A percentile compares a stretch with the other conserved stretches of the same genome.
phyloP scores from a whole-genome alignment of 2,888 invertebrate genomes.

The Agrochola lota region DNA sequence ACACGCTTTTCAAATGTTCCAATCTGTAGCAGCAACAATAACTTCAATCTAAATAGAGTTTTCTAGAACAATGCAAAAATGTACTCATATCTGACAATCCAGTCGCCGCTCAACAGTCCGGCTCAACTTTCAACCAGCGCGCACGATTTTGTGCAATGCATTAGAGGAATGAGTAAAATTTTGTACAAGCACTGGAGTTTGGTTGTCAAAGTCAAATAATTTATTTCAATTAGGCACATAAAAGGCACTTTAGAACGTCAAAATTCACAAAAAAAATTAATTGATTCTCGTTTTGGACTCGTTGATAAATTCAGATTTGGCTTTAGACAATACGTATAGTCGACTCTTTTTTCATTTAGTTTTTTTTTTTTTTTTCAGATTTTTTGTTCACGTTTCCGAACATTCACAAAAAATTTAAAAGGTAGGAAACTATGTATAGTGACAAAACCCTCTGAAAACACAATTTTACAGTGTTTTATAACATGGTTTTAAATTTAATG shows the following conservation, averaged over 20 bases:
- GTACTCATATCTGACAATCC: constrained; percentile 26
- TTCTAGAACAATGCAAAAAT: constrained; percentile 49
- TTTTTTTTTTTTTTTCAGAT: no score
- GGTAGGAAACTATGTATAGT: no score
- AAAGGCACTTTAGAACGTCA: no score
- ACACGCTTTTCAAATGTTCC: constrained; percentile 39
- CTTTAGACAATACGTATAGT: neutral
- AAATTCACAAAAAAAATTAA: no score
- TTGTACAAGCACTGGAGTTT: constrained; percentile 4
- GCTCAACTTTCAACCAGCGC: constrained; percentile 26
- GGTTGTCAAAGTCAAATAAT: no score
- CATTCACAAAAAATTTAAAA: no score
- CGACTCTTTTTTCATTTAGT: neutral
- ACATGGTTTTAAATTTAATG: no score
- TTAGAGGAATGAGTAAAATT: constrained; percentile 22
- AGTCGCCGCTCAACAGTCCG: constrained; percentile 20
- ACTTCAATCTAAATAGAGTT: constrained; percentile 38
- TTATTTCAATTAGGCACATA: no score
- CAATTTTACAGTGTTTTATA: no score
- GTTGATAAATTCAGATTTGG: constrained; percentile 18
- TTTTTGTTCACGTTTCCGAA: no score
- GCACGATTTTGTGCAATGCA: constrained; percentile 35
- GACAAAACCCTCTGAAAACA: no score
- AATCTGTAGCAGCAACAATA: constrained; percentile 41
- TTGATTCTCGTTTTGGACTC: neutral